These are phyloP conservation scores for Charadrius vociferus DNA, from an alignment of 2,113 vertebrate genomes.

Conservation along the genomic window DNA sequence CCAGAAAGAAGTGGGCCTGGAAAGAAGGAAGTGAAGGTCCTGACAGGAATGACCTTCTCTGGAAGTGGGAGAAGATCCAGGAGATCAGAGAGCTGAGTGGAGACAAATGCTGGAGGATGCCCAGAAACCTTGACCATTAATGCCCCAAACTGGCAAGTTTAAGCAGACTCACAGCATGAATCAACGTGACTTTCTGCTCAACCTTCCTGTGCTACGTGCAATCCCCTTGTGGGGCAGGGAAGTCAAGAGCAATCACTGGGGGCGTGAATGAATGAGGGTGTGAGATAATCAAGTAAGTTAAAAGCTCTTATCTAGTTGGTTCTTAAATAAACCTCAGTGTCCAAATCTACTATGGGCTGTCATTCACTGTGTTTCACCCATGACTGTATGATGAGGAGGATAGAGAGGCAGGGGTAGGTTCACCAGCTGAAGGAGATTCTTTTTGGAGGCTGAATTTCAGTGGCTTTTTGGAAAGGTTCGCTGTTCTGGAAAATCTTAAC, in stretches of 20 bases:
- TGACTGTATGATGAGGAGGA: background rate
- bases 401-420: background rate
- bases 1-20: background rate
- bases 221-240: background rate
- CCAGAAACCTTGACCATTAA: background rate
- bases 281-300: background rate
- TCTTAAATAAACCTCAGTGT: background rate
- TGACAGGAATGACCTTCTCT: background rate
- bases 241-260: background rate
- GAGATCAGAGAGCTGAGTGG: background rate
- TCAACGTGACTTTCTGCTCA: background rate
- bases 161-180: background rate
- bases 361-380: background rate
- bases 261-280: fast-evolving
- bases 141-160: background rate
- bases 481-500: background rate
- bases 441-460: background rate
- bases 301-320: background rate
- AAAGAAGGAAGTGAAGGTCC: background rate
- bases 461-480: background rate
- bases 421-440: background rate
- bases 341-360: background rate
- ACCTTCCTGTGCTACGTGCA: background rate
- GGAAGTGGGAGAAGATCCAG: background rate
- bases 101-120: background rate